Evolutionary conservation across 2,797 vertebrate genomes (phyloP), one percentile per base, ranked within the genome.

Genomic region (Cynopterus sphinx): DNA sequence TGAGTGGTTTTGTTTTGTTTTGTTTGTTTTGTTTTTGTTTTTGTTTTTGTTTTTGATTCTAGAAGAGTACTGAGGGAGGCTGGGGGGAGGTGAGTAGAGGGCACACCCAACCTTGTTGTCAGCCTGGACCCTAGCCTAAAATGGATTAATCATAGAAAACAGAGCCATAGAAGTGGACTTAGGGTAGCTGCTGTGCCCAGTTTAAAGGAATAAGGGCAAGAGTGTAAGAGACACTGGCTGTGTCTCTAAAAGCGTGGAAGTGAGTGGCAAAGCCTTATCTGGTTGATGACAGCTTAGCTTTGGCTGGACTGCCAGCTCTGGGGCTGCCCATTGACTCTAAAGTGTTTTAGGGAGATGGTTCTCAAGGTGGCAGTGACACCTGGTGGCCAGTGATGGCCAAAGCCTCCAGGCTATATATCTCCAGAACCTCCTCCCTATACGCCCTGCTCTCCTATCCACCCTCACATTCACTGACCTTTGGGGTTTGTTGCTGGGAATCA

Each of bases 281-380:
- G 59, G 16, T 73, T 68, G 43, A 22, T 63, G 41, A 33, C 24
- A 49, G 36, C 71, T 71, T 59, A 36, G 43, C 39, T 59, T 84
- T 92, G 41, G 10, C 28, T 65, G 17, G 59, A 43, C 67, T 84
- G 31, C 67, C 11, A 17, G 28, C 43, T 57, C 43, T 36, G 0
- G 16, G 39, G 41, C 41, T 70, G 28, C 51, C 5, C 41, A 15
- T 53, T 19, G 22, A n/a, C 41, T 31, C 51, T 16, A 41, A 51
- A 90, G 46, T 53, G 79, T 28, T 90, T 82, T 33, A 39, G 33
- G 39, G 51, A 75, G n/a, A 65, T 55, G 36, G 92, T 97, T 94
- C 90, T 93, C 86, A 74, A 87, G 95, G 95, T 94, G 87, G 65
- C 78, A 97, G 96, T 97, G 97, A 98, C 97, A 96, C 94, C 97